phyloP scores from a whole-genome alignment of 1,140 invertebrate genomes.

The Schlechtendalia chinensis region DNA sequence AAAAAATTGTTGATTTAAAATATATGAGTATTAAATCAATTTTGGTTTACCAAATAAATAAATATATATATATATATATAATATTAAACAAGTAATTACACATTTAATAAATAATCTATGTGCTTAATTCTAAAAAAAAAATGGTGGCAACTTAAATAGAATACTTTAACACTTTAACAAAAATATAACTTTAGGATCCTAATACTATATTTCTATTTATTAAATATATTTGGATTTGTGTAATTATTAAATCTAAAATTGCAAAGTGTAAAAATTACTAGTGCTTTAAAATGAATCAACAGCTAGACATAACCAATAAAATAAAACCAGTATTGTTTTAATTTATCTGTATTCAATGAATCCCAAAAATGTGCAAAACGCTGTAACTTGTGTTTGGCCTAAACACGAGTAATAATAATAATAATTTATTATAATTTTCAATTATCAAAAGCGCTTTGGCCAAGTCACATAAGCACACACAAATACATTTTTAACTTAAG shows the following conservation, averaged over 20 bases:
- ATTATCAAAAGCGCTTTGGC: conserved; percentile 33
- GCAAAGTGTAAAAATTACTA: conserved; percentile 43
- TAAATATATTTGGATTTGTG: conserved; percentile 35
- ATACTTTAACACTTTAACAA: background rate
- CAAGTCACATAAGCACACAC: conserved; percentile 47
- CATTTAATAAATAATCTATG: background rate
- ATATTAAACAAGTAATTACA: background rate
- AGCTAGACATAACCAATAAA: conserved; percentile 40
- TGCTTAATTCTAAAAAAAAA: background rate
- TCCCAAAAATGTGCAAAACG: conserved; percentile 47
- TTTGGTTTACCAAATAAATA: no score
- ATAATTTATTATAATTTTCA: background rate
- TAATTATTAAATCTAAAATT: conserved; percentile 35
- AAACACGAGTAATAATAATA: conserved; percentile 32
- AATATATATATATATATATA: background rate
- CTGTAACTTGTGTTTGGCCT: conserved; percentile 43
- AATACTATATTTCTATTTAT: conserved; percentile 8
- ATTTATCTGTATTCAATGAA: conserved; percentile 12
- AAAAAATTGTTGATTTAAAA: no score
- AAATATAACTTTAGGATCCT: background rate
- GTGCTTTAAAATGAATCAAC: conserved; percentile 41
- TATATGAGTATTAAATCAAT: no score
- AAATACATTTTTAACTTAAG: conserved; percentile 30
- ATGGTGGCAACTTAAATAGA: background rate
- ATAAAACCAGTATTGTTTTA: conserved; percentile 16